These are phyloP conservation scores for Scophthalmus maximus DNA, from an alignment of 2,113 vertebrate genomes.

Conservation along the genomic window DNA sequence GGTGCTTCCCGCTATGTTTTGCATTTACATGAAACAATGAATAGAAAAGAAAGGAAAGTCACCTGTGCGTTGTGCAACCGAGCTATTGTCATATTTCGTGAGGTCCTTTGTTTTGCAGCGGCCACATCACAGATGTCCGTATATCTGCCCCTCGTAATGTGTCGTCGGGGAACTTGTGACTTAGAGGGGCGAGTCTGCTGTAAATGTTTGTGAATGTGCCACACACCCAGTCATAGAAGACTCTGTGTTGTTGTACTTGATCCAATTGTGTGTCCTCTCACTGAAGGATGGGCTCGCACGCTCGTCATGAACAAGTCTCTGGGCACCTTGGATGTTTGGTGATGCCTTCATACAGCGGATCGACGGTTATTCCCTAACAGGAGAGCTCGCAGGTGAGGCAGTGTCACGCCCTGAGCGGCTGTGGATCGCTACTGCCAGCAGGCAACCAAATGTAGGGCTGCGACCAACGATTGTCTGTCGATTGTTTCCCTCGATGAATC, in stretches of 20 bases:
- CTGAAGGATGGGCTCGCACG: not conserved
- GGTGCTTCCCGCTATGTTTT: no score
- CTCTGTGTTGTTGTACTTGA: not conserved
- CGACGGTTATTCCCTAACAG: not conserved
- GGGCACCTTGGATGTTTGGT: rapidly evolving
- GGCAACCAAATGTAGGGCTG: no score
- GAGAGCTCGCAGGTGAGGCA: not conserved
- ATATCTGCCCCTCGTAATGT: slow-evolving; percentile 17
- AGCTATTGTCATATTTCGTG: not conserved
- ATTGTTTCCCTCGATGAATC: no score
- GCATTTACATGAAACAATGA: no score
- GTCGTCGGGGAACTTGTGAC: slow-evolving; percentile 32
- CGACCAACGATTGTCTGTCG: no score
- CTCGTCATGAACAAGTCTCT: slow-evolving; percentile 1
- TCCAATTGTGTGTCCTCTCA: slow-evolving; percentile 16
- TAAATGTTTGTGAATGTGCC: slow-evolving; percentile 33
- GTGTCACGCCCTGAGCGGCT: no score
- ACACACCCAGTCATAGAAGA: not conserved
- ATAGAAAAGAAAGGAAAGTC: no score
- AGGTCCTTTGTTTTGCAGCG: not conserved
- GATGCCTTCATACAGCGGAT: not conserved
- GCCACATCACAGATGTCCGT: no score
- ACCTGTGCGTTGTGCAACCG: not conserved
- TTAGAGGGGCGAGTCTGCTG: slow-evolving; percentile 25
- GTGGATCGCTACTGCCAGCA: no score